A percentile compares a stretch with the other conserved stretches of the same genome.
Evolutionary conservation across 2,113 vertebrate genomes (phyloP).

Genomic region (Dunckerocampus dactyliophorus): DNA sequence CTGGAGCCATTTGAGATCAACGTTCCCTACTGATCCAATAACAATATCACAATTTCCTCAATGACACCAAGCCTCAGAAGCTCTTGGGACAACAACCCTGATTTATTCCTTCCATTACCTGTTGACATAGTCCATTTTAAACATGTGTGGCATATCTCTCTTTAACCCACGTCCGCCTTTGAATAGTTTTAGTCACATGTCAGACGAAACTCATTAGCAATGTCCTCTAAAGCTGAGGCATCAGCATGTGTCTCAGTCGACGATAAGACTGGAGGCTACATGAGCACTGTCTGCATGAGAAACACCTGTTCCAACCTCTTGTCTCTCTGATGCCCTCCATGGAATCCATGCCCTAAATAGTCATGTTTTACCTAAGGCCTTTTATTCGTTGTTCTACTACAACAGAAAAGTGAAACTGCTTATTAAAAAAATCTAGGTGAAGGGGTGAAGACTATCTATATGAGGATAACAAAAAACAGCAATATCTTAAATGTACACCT

Average conservation of each 20-base stretch:
- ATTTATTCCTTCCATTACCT: conserved; percentile 62
- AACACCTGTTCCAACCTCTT: conserved; percentile 72
- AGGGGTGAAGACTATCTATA: conserved; percentile 33
- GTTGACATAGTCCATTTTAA: conserved; percentile 57
- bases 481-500: not conserved
- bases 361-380: conserved; percentile 73
- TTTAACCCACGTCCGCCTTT: conserved; percentile 14
- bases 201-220: conserved; percentile 68
- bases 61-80: conserved; percentile 52
- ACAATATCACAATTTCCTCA: conserved; percentile 63
- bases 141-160: conserved; percentile 46
- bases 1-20: conserved; percentile 60
- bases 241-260: conserved; percentile 57
- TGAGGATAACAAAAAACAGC: conserved; percentile 39
- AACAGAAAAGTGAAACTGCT: conserved; percentile 37
- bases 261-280: conserved; percentile 63
- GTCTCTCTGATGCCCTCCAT: conserved; percentile 64
- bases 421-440: conserved; percentile 34
- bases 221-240: conserved; percentile 71
- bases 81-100: conserved; percentile 46
- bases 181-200: conserved; percentile 57
- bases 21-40: conserved; percentile 52
- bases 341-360: conserved; percentile 80
- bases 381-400: conserved; percentile 43
- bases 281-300: conserved; percentile 60